Conservation (phyloP, 1,140 invertebrate species). For the Diabrotica undecimpunctata region DNA sequence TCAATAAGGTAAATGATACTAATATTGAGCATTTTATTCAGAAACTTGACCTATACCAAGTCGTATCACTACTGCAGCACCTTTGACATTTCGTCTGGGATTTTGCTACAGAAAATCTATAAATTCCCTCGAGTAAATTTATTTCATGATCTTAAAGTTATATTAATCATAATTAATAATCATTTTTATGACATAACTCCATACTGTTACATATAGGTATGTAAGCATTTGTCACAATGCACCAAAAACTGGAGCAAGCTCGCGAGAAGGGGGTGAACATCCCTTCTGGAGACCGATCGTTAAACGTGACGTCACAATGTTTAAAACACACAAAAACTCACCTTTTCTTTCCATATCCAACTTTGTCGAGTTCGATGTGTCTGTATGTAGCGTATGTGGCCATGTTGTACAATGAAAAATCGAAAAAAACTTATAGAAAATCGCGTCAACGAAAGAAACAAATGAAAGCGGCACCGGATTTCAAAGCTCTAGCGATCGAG, state of each 20-base stretch:
- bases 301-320: slow-evolving; percentile 1
- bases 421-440: slow-evolving; percentile 9
- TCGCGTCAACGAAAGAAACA: slow-evolving; percentile 16
- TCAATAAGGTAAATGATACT: no score
- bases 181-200: no score
- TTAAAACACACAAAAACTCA: slow-evolving; percentile 39
- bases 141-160: no score
- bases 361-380: slow-evolving; percentile 67
- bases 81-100: no score
- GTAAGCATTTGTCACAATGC: no score
- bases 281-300: slow-evolving; percentile 9
- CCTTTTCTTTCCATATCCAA: slow-evolving; percentile 69
- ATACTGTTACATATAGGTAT: no score
- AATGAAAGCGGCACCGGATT: slow-evolving; percentile 2
- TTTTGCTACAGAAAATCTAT: no score
- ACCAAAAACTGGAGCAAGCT: not conserved
- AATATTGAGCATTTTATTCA: no score
- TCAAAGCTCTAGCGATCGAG: slow-evolving; percentile 2
- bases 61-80: no score
- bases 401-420: slow-evolving; percentile 46
- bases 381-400: slow-evolving; percentile 66
- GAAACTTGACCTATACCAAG: no score
- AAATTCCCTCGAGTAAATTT: no score
- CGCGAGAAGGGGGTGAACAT: not conserved
- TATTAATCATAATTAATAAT: no score